Conservation (phyloP, 2,797 vertebrate species). For the Malacoctenus gilli region DNA sequence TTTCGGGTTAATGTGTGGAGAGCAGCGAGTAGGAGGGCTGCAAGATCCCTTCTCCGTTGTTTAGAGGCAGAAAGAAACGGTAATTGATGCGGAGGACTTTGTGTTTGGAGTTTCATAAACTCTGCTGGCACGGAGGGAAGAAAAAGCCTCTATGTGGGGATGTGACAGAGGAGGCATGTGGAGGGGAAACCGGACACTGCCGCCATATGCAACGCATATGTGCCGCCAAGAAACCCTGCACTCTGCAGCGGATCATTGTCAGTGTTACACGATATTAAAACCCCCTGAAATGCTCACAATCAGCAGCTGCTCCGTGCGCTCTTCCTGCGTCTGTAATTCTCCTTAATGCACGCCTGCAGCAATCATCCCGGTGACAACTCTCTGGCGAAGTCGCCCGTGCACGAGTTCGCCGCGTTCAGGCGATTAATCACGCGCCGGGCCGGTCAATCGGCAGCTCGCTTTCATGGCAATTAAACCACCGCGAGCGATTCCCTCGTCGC, state of each 20-base stretch:
- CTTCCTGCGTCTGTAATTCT: no score
- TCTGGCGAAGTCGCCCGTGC: constrained; percentile 15
- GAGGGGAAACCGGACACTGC: constrained; percentile 51
- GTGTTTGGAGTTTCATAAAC: constrained; percentile 42
- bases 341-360: not conserved
- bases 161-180: constrained; percentile 14
- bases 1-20: constrained; percentile 45
- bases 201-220: constrained; percentile 70
- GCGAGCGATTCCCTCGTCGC: constrained; percentile 15
- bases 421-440: constrained; percentile 46
- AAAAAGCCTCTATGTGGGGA: constrained; percentile 24
- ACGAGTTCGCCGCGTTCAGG: constrained; percentile 17
- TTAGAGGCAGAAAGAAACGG: constrained; percentile 4
- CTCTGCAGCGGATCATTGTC: constrained; percentile 12
- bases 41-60: constrained; percentile 19
- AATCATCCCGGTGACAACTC: constrained; percentile 15
- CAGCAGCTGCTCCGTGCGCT: constrained; percentile 21
- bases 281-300: constrained; percentile 10
- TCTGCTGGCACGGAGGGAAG: constrained; percentile 24
- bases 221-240: constrained; percentile 16
- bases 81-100: constrained; percentile 24
- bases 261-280: constrained; percentile 16
- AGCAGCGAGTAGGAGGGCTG: not conserved
- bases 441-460: constrained; percentile 36
- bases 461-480: constrained; percentile 47